A percentile compares a stretch with the other conserved stretches of the same genome.
phyloP scores from a whole-genome alignment of 2,888 invertebrate species.

The Lumbricus terrestris region DNA sequence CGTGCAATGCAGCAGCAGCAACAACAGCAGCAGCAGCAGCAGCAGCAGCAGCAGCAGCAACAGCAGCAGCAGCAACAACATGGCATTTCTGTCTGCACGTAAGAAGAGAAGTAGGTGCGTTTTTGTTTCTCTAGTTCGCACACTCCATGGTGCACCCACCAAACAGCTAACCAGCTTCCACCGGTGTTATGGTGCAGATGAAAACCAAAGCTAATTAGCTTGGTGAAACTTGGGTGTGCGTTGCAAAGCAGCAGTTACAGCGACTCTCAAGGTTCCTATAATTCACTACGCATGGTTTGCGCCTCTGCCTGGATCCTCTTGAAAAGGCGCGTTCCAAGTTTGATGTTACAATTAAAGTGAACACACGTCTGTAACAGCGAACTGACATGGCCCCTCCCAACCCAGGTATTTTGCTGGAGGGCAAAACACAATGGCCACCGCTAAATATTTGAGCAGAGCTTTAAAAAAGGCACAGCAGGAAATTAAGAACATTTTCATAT shows the following conservation, averaged over 20 bases:
- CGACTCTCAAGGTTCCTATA: neutral
- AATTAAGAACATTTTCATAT: no score
- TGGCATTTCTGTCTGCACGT: neutral
- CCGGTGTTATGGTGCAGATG: neutral
- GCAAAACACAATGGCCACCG: no score
- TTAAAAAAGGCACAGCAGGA: no score
- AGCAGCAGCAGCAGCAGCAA: neutral
- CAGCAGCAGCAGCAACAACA: no score
- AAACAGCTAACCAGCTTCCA: neutral
- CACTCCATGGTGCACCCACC: no score
- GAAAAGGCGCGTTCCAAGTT: neutral
- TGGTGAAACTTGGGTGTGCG: neutral
- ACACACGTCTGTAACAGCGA: no score
- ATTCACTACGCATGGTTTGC: neutral
- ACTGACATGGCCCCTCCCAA: no score
- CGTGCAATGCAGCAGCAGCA: neutral
- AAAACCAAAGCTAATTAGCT: neutral
- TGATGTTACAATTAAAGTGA: neutral
- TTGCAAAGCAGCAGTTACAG: neutral
- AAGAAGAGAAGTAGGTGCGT: neutral
- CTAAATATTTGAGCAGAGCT: no score
- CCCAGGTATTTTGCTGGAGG: no score
- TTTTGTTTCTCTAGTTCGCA: neutral
- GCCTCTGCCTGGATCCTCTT: neutral
- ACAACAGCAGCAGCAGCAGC: neutral